Percentiles rank a stretch among this genome's conserved stretches.
phyloP scores from a whole-genome alignment of 2,888 invertebrate genomes.

The Seira musarum region DNA sequence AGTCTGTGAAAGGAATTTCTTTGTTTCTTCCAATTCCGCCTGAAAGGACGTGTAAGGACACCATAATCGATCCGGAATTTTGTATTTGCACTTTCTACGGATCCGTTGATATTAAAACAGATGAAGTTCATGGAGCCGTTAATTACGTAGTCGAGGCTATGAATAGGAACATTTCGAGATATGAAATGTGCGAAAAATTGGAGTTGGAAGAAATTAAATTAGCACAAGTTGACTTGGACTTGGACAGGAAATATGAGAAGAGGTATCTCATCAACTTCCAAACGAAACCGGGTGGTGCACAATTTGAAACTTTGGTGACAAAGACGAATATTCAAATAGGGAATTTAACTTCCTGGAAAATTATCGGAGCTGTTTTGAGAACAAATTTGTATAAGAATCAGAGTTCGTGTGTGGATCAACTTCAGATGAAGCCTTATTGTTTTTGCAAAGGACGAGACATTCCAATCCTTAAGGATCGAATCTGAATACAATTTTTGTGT shows the following conservation, averaged over 20 bases:
- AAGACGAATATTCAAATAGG: conserved; percentile 49
- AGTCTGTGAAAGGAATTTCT: too few relatives aligned
- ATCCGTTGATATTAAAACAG: conserved; percentile 70
- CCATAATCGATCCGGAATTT: conserved; percentile 87
- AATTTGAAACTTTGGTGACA: conserved; percentile 85
- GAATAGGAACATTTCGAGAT: conserved; percentile 82
- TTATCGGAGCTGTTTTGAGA: conserved; percentile 77
- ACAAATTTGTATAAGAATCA: conserved; percentile 72
- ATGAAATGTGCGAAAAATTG: conserved; percentile 79
- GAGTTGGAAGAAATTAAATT: too few relatives aligned
- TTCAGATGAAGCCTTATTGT: conserved; percentile 71
- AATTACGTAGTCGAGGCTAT: conserved; percentile 76
- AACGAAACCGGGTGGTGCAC: conserved; percentile 79
- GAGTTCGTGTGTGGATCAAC: conserved; percentile 71
- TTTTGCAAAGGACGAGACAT: too few relatives aligned
- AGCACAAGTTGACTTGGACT: too few relatives aligned
- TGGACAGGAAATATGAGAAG: too few relatives aligned
- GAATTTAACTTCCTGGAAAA: conserved; percentile 62
- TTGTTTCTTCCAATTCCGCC: conserved; percentile 82
- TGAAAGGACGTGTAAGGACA: conserved; percentile 82
- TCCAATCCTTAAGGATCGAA: too few relatives aligned
- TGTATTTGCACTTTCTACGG: conserved; percentile 85
- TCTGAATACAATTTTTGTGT: too few relatives aligned
- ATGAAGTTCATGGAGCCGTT: conserved; percentile 77
- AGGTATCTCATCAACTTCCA: conserved; percentile 32